Conservation (phyloP, 2,888 invertebrate genomes). For the Acleris holmiana region DNA sequence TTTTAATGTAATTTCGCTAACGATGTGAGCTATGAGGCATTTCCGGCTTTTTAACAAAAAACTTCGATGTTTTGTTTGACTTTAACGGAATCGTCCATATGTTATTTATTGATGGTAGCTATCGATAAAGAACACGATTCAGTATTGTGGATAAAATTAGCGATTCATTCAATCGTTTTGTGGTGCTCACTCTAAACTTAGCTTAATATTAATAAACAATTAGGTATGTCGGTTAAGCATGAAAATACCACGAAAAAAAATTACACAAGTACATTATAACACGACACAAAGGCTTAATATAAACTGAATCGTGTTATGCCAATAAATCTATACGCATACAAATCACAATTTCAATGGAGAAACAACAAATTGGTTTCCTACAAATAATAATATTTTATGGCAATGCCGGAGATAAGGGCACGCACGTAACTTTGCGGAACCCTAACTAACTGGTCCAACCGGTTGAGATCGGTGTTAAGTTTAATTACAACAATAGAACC, state of each 20-base stretch:
- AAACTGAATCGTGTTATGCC: not conserved
- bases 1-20: conserved; percentile 70
- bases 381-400: conserved; percentile 81
- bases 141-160: not conserved
- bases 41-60: conserved; percentile 57
- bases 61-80: not conserved
- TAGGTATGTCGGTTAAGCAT: too few species aligned
- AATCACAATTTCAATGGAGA: conserved; percentile 68
- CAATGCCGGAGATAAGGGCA: conserved; percentile 64
- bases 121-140: conserved; percentile 9
- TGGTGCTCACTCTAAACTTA: too few species aligned
- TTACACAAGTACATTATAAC: too few species aligned
- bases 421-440: conserved; percentile 67
- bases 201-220: too few species aligned
- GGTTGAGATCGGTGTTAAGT: conserved; percentile 48
- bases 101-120: conserved; percentile 8
- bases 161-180: too few species aligned
- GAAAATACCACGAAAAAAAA: too few species aligned
- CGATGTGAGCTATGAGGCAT: conserved; percentile 65
- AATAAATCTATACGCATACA: conserved; percentile 51
- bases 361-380: conserved; percentile 75
- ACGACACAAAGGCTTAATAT: not conserved
- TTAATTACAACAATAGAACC: conserved; percentile 33
- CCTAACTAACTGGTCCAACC: conserved; percentile 68
- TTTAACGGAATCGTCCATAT: conserved; percentile 18